Base-by-base conservation (phyloP, 2,797 vertebrate genomes). In the Phrynocephalus guinanensis region DNA sequence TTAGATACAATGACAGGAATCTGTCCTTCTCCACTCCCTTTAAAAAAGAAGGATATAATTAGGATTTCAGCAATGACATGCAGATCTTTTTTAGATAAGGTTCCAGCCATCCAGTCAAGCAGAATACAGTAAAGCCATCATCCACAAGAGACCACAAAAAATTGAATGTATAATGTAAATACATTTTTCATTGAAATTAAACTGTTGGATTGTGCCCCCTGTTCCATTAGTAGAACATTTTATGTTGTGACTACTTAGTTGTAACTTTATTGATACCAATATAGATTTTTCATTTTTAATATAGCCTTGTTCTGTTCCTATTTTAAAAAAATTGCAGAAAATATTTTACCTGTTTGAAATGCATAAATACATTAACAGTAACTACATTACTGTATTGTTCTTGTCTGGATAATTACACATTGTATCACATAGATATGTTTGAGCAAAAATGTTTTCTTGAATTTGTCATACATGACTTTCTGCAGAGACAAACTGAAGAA, bases 361-460 rank as follows among this genome's bases (percentile, higher is more conserved):
- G 5, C 22, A 67, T 76, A 8, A 60, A 44, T 11, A 63, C 18
- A 63, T 63, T 63, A 20, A 63, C 20, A 16, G 16, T 63, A 63
- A 63, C 13, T 44, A 60, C 66, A 50, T 24, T 26, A 56, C 48
- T 16, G 26, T n/a, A 28, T 48, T 13, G 48, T 30, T 50, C 18
- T 82, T 67, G 44, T 33, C 4, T 73, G 7, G 79, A 26, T 38
- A 33, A 22, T 81, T 22, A 68, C 52, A 13, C 48, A 50, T 60
- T 33, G 13, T 68, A 82, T 38, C 10, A 82, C 50, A 73, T 33
- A 24, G 10, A 82, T n/a, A n/a, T n/a, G n/a, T 16, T 24, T 67
- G 15, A n/a, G 60, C 38, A 81, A 82, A 56, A 76, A 26, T 82
- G 80, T 52, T 66, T 87, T 2, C 44, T 68, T 73, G 78, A 79